Conservation (phyloP, 2,797 vertebrate genomes). For the Sebastes iracundus region DNA sequence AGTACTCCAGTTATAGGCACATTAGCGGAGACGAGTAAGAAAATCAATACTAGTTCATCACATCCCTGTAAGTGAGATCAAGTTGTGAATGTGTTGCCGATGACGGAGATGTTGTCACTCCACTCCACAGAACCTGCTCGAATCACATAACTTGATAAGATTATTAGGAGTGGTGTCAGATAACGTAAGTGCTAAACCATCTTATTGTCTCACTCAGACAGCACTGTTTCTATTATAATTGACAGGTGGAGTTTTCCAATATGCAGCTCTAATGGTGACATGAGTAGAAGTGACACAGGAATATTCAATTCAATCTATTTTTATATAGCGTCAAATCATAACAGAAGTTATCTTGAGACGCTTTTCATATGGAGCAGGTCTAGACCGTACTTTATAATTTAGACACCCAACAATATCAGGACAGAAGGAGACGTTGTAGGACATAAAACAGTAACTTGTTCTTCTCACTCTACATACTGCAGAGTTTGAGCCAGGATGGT, state of each 20-base stretch:
- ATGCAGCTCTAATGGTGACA: neutral
- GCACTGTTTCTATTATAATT: neutral
- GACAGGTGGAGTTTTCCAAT: neutral
- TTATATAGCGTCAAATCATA: too few relatives aligned
- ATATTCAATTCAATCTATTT: too few relatives aligned
- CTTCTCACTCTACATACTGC: neutral
- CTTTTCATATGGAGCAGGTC: too few relatives aligned
- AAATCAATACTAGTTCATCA: too few relatives aligned
- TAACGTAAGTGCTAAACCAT: too few relatives aligned
- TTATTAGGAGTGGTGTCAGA: too few relatives aligned
- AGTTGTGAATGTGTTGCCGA: neutral
- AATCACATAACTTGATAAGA: too few relatives aligned
- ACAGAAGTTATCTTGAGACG: accelerated
- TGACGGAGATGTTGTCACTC: neutral
- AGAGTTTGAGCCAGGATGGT: neutral
- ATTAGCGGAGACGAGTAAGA: too few relatives aligned
- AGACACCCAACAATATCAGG: too few relatives aligned
- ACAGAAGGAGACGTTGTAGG: neutral
- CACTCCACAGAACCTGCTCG: too few relatives aligned
- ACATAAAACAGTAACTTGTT: neutral
- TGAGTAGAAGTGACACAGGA: neutral
- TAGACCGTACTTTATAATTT: too few relatives aligned
- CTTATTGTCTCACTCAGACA: neutral
- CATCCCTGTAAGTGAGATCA: neutral
- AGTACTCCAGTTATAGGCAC: too few relatives aligned